Conservation (phyloP, 2,797 vertebrate species). For the Poecilia wingei region DNA sequence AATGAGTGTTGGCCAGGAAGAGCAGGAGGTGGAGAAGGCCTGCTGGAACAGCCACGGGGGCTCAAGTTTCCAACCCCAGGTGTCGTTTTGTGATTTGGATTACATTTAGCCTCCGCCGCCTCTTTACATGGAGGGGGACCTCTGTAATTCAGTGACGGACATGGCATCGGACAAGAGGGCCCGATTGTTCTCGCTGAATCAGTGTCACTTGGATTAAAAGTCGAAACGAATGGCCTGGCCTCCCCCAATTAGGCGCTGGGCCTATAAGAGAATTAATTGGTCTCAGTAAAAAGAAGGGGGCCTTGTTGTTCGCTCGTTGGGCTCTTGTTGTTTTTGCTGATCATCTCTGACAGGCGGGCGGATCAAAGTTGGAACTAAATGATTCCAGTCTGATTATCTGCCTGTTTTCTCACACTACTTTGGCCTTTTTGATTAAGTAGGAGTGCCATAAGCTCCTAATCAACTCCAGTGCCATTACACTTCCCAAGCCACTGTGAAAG, state of each 20-base stretch:
- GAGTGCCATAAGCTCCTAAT: constrained; percentile 31
- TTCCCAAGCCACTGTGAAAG: neutral
- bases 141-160: constrained; percentile 61
- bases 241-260: constrained; percentile 72
- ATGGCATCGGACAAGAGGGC: constrained; percentile 66
- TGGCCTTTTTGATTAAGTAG: constrained; percentile 58
- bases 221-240: constrained; percentile 69
- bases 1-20: constrained; percentile 62
- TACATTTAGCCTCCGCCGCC: constrained; percentile 63
- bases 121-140: constrained; percentile 52
- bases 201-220: constrained; percentile 80
- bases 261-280: constrained; percentile 72
- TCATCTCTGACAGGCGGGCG: constrained; percentile 76
- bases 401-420: constrained; percentile 72
- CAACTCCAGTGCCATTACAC: neutral
- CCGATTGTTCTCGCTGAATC: constrained; percentile 73
- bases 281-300: constrained; percentile 59
- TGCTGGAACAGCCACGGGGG: constrained; percentile 69
- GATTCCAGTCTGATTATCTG: constrained; percentile 82
- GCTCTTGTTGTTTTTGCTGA: constrained; percentile 69
- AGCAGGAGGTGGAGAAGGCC: constrained; percentile 24
- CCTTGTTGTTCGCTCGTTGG: constrained; percentile 64
- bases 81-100: constrained; percentile 79
- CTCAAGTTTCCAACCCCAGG: constrained; percentile 76
- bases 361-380: constrained; percentile 82